These are phyloP conservation scores for Vannuccia rotundouncinata DNA, from an alignment of 2,888 invertebrate species.

Conservation along the genomic window DNA sequence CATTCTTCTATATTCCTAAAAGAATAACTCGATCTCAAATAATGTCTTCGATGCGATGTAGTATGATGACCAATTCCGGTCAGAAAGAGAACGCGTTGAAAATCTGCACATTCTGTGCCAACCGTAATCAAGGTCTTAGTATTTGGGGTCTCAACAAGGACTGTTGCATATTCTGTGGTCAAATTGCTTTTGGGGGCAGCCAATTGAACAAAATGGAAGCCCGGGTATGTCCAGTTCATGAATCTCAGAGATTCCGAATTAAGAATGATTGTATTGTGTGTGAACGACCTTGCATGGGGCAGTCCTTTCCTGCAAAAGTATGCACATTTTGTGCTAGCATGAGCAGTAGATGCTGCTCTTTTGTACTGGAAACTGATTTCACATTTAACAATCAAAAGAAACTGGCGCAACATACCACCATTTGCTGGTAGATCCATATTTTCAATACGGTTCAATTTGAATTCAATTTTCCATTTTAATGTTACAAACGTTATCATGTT, in stretches of 20 bases:
- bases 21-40: conserved; percentile 10
- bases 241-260: neutral
- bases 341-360: neutral
- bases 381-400: neutral
- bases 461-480: too few relatives aligned
- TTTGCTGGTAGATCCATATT: neutral
- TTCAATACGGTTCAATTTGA: too few relatives aligned
- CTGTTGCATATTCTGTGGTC: neutral
- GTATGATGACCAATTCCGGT: neutral
- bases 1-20: neutral
- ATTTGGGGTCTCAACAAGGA: neutral
- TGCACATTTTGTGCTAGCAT: neutral
- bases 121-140: neutral
- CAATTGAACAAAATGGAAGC: neutral
- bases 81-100: conserved; percentile 7
- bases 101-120: conserved; percentile 29
- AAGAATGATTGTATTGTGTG: neutral
- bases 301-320: neutral
- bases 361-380: neutral
- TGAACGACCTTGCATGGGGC: neutral
- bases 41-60: conserved; percentile 21
- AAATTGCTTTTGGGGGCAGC: neutral
- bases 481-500: too few relatives aligned
- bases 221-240: neutral
- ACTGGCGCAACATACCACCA: neutral